Conservation (phyloP, 2,888 invertebrate species). For the Xestia sexstrigata region DNA sequence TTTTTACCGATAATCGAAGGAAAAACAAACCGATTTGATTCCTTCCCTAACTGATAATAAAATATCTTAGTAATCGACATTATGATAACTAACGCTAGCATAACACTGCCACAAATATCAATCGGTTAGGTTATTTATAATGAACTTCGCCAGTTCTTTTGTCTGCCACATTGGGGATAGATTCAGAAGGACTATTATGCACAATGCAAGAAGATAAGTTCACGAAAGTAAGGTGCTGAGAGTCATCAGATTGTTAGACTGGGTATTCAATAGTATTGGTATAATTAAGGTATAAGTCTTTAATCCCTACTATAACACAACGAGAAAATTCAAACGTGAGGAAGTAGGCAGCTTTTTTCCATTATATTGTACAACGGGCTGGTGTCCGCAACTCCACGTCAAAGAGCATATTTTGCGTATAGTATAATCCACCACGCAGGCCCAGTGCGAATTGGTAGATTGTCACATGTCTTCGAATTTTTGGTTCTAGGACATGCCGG, state of each 20-base stretch:
- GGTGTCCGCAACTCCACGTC: no score
- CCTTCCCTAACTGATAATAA: not conserved
- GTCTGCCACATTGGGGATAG: not conserved
- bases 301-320: not conserved
- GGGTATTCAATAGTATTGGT: not conserved
- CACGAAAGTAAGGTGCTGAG: not conserved
- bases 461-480: no score
- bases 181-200: constrained; percentile 6
- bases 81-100: constrained; percentile 23
- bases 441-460: no score
- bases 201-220: not conserved
- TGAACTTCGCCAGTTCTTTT: constrained; percentile 1
- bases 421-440: no score
- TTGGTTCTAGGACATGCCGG: no score
- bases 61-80: constrained; percentile 6
- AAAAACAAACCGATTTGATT: not conserved
- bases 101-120: constrained; percentile 32
- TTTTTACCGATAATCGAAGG: not conserved
- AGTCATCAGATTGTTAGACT: not conserved
- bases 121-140: constrained; percentile 2
- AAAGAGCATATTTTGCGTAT: no score
- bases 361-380: no score
- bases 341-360: not conserved
- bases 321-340: not conserved
- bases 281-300: not conserved